These are phyloP conservation scores for Danio aesculapii DNA, from an alignment of 2,797 vertebrate genomes.

Conservation along the genomic window DNA sequence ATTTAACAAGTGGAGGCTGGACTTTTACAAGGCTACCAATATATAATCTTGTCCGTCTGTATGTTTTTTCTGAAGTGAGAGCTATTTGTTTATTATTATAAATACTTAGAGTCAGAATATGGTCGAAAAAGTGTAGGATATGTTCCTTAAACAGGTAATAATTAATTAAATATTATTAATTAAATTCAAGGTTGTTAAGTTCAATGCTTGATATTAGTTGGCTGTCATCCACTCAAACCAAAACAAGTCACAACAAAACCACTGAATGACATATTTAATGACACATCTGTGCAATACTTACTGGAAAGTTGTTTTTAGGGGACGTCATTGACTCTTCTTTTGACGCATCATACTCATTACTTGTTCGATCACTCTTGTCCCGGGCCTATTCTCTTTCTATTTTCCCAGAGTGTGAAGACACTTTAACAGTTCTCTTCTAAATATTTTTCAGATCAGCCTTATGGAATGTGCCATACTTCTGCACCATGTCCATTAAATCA, in stretches of 20 bases:
- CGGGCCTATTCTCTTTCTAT: constrained; percentile 31
- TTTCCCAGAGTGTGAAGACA: constrained; percentile 47
- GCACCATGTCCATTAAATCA: constrained; percentile 49
- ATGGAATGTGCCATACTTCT: constrained; percentile 52
- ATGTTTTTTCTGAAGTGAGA: neutral
- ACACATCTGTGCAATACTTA: constrained; percentile 19
- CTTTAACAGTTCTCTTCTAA: constrained; percentile 57
- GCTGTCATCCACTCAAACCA: neutral
- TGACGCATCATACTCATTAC: constrained; percentile 19
- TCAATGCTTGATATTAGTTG: neutral
- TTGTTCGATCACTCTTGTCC: constrained; percentile 30
- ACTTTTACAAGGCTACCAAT: constrained; percentile 4
- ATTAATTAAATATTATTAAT: neutral
- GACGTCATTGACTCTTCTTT: constrained; percentile 23
- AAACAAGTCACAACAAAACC: constrained; percentile 7
- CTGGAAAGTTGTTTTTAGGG: constrained; percentile 29
- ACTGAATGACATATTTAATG: constrained; percentile 17
- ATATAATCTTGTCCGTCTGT: constrained; percentile 12
- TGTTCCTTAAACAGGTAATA: too few species aligned
- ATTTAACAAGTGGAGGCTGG: constrained; percentile 30
- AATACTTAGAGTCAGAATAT: neutral
- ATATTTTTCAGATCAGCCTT: constrained; percentile 62
- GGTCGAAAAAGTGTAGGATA: neutral
- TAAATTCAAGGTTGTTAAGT: neutral
- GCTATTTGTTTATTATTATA: neutral